Base-by-base conservation (phyloP, 2,888 invertebrate species). In the Anagyrus pseudococci region DNA sequence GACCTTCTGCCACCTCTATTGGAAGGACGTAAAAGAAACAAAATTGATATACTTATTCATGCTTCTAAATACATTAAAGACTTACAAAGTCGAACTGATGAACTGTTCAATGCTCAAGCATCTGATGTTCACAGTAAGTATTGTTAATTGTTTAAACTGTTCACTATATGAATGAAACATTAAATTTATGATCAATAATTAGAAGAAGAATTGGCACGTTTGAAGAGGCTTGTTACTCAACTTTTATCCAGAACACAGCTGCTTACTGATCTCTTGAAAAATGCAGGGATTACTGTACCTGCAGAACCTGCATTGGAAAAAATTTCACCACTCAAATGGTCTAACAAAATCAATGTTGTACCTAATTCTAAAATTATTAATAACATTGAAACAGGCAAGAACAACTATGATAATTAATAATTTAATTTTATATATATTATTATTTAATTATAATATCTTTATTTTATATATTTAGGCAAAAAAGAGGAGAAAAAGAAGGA, bases 1-100 rank as follows among this genome's bases (percentile, higher is more conserved):
- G 83, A 84, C 71, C 77, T 84, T 50, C 71, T 86, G 54, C 85
- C 85, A 20, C 81, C 82, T 26, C 82, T 83, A 72, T 83, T 84
- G 70, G 84, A 83, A 47, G 86, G 86, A 19, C 84, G 86, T 70
- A 85, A 85, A 50, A 82, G 85, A 26, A 82, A 86, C 68, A 86
- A 86, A 74, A 79, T 86, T 68, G 86, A 81, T 53, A 81, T 80
- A 46, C 73, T 81, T 50, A 71, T 78, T 41, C 80, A 81, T n/a
- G 80, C 80, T 8, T 75, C 78, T 6, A 79, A 79, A 61, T 76
- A 80, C 57, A 80, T 81, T 67, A 80, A 79, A 69, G 80, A 81
- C 64, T 71, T 81, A 56, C 77, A 78, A 68, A 76, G 63, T 70
- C 73, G 78, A 15, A 77, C 76, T 0, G 80, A 80, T 41, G 76